Conservation (phyloP, 1,140 invertebrate species). For the Triops cancriformis region DNA sequence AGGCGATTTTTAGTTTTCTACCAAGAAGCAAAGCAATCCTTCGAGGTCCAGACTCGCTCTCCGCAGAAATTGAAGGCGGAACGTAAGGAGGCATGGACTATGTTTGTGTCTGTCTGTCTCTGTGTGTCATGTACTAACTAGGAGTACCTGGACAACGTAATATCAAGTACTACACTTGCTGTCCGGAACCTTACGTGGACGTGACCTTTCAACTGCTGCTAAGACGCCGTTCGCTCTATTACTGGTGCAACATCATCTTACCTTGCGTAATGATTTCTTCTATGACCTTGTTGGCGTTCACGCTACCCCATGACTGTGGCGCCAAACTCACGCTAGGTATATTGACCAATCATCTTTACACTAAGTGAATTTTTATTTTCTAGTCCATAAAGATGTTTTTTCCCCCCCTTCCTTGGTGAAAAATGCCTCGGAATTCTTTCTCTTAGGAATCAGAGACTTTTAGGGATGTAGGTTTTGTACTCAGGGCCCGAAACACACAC, state of each 20-base stretch:
- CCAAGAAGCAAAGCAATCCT: background rate
- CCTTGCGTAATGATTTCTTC: conserved; percentile 60
- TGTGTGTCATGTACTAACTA: conserved; percentile 30
- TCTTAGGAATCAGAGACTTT: background rate
- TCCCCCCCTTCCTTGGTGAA: too few species aligned
- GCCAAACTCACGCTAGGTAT: conserved; percentile 60
- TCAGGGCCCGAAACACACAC: conserved; percentile 17
- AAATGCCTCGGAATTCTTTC: background rate
- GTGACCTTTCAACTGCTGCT: conserved; percentile 57
- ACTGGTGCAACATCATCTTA: conserved; percentile 60
- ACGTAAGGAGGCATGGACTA: background rate
- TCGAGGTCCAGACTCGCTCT: conserved; percentile 12
- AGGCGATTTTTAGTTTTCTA: background rate
- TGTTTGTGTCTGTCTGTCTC: background rate
- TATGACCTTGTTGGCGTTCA: conserved; percentile 58
- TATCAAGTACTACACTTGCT: conserved; percentile 45
- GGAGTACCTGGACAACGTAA: conserved; percentile 43
- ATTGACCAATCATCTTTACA: conserved; percentile 26
- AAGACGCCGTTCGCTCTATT: conserved; percentile 55
- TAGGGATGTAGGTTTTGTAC: conserved; percentile 24
- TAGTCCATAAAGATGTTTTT: too few species aligned
- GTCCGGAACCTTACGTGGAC: conserved; percentile 53
- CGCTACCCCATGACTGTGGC: conserved; percentile 56
- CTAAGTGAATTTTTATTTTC: conserved; percentile 11
- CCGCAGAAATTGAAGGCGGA: background rate